Evolutionary conservation across 2,797 vertebrate genomes (phyloP).

Genomic region (Dryobates pubescens): DNA sequence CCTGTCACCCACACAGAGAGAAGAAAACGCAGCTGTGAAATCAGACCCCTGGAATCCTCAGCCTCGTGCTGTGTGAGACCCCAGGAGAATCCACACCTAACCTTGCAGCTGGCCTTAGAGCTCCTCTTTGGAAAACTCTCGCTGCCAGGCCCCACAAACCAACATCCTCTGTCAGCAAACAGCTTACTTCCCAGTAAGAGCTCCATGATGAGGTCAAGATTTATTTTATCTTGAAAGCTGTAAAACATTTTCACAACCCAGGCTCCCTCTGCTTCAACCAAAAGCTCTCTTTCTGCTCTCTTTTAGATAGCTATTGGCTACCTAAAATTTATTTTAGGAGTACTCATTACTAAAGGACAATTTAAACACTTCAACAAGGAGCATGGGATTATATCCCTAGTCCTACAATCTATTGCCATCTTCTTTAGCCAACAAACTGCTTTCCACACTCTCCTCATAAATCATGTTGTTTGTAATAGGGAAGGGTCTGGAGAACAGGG

Average conservation of each 20-base stretch:
- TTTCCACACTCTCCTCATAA: background rate
- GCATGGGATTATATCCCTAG: background rate
- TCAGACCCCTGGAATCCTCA: too few species aligned
- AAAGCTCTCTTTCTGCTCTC: slow-evolving; percentile 94
- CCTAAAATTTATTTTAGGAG: slow-evolving; percentile 73
- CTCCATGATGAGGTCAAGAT: slow-evolving; percentile 99
- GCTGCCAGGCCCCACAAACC: too few species aligned
- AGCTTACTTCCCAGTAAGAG: slow-evolving; percentile 95
- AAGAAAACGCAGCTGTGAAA: too few species aligned
- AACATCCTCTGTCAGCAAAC: background rate
- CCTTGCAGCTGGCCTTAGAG: too few species aligned
- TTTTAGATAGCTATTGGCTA: slow-evolving; percentile 87
- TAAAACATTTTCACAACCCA: slow-evolving; percentile 99
- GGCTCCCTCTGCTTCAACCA: slow-evolving; percentile 96
- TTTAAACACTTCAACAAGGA: background rate
- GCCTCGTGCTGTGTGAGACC: too few species aligned
- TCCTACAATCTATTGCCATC: background rate
- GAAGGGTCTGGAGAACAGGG: too few species aligned
- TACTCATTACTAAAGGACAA: background rate
- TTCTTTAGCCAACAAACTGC: background rate
- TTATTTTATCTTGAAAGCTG: slow-evolving; percentile 99
- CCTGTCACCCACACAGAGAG: too few species aligned
- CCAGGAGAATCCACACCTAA: too few species aligned
- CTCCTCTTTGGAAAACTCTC: too few species aligned
- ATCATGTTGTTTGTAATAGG: background rate